Conservation (phyloP, 2,797 vertebrate genomes). For the Fringilla coelebs region DNA sequence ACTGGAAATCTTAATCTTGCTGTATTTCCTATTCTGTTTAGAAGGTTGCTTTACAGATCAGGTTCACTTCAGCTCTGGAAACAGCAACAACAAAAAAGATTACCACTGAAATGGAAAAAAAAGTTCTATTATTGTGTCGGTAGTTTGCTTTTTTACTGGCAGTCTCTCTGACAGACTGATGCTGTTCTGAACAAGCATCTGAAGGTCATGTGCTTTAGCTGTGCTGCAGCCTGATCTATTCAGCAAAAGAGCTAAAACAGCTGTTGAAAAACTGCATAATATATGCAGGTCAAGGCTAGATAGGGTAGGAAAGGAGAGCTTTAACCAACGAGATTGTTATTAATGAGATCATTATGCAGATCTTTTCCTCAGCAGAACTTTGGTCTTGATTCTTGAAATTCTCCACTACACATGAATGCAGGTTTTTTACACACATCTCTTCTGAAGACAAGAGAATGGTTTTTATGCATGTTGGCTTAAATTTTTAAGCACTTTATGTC, state of each 20-base stretch:
- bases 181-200: neutral
- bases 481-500: neutral
- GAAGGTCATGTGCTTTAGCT: neutral
- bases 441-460: neutral
- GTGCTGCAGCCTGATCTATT: neutral
- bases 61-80: neutral
- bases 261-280: slow-evolving; percentile 17
- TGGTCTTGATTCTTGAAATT: neutral
- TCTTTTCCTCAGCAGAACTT: neutral
- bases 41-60: neutral
- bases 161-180: neutral
- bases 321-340: slow-evolving; percentile 16
- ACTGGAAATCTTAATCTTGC: neutral
- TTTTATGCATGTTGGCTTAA: neutral
- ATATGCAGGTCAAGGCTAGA: slow-evolving; percentile 10
- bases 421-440: fast-evolving
- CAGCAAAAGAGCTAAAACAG: neutral
- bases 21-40: neutral
- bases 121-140: neutral
- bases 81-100: neutral
- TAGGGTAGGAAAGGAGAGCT: neutral
- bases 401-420: neutral
- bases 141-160: neutral
- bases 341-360: slow-evolving; percentile 18
- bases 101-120: neutral